Conservation (phyloP, 2,888 invertebrate genomes). For the Creontiades dilutus region DNA sequence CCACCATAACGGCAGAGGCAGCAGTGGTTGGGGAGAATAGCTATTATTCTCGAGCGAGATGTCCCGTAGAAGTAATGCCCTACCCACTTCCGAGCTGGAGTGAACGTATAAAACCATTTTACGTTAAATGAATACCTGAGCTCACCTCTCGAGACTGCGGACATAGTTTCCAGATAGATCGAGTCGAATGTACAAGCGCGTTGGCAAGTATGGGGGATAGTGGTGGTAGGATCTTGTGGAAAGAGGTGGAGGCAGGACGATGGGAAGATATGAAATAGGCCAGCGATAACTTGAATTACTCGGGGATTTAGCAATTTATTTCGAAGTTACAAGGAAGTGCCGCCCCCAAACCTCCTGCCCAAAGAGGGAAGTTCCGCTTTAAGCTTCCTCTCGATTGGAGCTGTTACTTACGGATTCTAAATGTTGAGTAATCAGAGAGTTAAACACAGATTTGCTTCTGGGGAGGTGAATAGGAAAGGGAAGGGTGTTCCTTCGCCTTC, state of each 20-base stretch:
- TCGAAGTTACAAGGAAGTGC: constrained; percentile 20
- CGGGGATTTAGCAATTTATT: constrained; percentile 16
- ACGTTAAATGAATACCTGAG: constrained; percentile 15
- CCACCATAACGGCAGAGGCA: not conserved
- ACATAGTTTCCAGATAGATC: constrained; percentile 2
- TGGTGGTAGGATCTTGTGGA: not conserved
- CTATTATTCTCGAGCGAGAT: not conserved
- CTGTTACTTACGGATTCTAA: constrained; percentile 13
- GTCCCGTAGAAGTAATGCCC: not conserved
- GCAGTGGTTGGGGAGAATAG: not conserved
- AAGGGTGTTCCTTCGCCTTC: too few relatives aligned
- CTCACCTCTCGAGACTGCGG: not conserved
- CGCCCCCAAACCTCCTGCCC: not conserved
- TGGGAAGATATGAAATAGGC: constrained; percentile 15
- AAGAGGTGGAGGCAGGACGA: not conserved
- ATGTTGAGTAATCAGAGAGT: not conserved
- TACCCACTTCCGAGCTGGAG: not conserved
- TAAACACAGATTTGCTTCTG: too few relatives aligned
- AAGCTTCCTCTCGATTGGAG: not conserved
- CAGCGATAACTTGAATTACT: constrained; percentile 24
- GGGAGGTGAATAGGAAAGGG: too few relatives aligned
- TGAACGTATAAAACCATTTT: constrained; percentile 29
- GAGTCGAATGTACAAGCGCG: not conserved
- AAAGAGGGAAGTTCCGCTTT: not conserved
- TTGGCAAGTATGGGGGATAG: not conserved